Conservation (phyloP, 2,113 vertebrate genomes). For the Ardeotis arabs region DNA sequence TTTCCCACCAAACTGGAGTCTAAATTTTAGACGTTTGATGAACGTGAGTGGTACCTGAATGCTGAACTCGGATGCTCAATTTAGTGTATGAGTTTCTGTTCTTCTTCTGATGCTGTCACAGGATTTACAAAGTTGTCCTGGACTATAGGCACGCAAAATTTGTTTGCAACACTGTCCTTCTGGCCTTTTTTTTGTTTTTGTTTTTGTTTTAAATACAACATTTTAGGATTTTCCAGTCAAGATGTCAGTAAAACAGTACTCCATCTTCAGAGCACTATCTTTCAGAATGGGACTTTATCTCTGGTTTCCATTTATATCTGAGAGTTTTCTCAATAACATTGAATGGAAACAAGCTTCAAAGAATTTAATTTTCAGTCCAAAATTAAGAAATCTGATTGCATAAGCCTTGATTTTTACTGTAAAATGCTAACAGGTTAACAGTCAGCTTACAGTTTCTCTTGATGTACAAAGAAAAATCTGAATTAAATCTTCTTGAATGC, state of each 20-base stretch:
- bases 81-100: background rate
- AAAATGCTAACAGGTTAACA: background rate
- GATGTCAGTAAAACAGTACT: background rate
- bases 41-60: background rate
- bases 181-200: fast-evolving
- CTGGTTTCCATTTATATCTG: background rate
- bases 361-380: background rate
- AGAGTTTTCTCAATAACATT: background rate
- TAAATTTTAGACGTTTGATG: background rate
- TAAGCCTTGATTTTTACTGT: background rate
- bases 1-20: background rate
- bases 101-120: background rate
- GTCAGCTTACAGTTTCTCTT: background rate
- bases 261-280: background rate
- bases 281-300: background rate
- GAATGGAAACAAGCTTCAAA: background rate
- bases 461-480: background rate
- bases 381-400: background rate
- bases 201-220: background rate
- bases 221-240: background rate
- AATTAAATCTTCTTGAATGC: background rate
- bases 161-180: background rate
- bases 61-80: background rate
- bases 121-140: background rate
- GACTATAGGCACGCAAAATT: background rate